Conservation (phyloP, 2,888 invertebrate genomes). For the Agrilus mali region DNA sequence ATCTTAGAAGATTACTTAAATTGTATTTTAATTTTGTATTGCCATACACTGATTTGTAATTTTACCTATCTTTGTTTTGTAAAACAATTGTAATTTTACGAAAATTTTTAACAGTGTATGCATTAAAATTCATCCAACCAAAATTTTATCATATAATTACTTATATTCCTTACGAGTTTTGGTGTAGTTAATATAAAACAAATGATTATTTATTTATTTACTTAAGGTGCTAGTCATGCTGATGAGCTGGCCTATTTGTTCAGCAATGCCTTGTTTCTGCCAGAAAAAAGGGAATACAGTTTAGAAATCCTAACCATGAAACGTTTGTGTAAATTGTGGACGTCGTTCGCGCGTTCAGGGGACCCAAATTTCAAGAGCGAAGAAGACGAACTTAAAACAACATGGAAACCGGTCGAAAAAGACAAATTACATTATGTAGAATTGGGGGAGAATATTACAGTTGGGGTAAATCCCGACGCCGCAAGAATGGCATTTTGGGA, state of each 20-base stretch:
- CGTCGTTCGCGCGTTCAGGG: constrained; percentile 20
- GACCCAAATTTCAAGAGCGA: constrained; percentile 13
- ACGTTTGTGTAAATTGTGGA: constrained; percentile 18
- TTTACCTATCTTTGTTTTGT: too few species aligned
- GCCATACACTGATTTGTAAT: too few species aligned
- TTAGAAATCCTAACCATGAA: constrained; percentile 13
- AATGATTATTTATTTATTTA: not conserved
- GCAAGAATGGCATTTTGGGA: constrained; percentile 22
- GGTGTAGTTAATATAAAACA: too few species aligned
- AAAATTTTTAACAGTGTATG: too few species aligned
- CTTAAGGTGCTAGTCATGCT: constrained; percentile 18
- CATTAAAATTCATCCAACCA: too few species aligned
- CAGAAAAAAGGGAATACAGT: constrained; percentile 10
- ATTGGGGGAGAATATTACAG: constrained; percentile 18
- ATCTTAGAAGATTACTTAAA: too few species aligned
- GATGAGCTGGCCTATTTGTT: constrained; percentile 23
- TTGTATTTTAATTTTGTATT: too few species aligned
- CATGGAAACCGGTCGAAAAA: constrained; percentile 19
- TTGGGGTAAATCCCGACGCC: constrained; percentile 17
- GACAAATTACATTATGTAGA: constrained; percentile 18
- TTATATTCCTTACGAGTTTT: too few species aligned
- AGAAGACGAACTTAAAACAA: constrained; percentile 4
- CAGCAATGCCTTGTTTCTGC: constrained; percentile 8
- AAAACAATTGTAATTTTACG: too few species aligned
- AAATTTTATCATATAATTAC: too few species aligned